Conservation (phyloP, 1,140 invertebrate genomes). For the Metopolophium dirhodum region DNA sequence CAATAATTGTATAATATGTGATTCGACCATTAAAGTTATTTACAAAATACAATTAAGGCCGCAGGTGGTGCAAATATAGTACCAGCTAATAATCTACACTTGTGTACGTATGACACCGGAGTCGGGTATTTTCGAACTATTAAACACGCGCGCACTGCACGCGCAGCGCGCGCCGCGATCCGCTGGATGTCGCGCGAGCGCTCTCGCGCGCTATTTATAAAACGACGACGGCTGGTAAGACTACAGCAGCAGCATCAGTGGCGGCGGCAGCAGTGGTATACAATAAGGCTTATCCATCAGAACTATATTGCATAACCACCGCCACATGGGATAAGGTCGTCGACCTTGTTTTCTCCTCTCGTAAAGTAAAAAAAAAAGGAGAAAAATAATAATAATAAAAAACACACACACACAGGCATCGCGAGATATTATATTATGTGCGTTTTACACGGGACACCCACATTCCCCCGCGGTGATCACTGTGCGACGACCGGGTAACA, state of each 20-base stretch:
- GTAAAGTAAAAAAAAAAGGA: background rate
- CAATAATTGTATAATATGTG: background rate
- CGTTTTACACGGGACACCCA: conserved; percentile 48
- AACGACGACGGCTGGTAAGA: background rate
- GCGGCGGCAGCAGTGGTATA: background rate
- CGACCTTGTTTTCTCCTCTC: conserved; percentile 51
- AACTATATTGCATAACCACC: conserved; percentile 34
- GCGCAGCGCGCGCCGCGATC: background rate
- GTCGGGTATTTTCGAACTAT: background rate
- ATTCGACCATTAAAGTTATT: background rate
- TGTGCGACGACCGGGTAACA: conserved; percentile 57
- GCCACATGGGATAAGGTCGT: conserved; percentile 46
- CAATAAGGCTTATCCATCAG: conserved; percentile 39
- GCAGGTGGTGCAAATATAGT: background rate
- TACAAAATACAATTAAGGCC: background rate
- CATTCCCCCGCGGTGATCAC: conserved; percentile 47
- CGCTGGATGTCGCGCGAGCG: background rate
- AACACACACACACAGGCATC: background rate
- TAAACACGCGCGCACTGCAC: background rate
- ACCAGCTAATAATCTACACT: background rate
- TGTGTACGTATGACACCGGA: background rate
- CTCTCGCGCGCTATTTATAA: conserved; percentile 39
- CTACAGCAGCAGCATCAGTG: background rate
- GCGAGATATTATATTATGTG: conserved; percentile 32
- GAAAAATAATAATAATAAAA: conserved; percentile 35